Evolutionary conservation across 1,140 invertebrate genomes (phyloP), one percentile per base, ranked within the genome.

Genomic region (Leptestheria dahalacensis): DNA sequence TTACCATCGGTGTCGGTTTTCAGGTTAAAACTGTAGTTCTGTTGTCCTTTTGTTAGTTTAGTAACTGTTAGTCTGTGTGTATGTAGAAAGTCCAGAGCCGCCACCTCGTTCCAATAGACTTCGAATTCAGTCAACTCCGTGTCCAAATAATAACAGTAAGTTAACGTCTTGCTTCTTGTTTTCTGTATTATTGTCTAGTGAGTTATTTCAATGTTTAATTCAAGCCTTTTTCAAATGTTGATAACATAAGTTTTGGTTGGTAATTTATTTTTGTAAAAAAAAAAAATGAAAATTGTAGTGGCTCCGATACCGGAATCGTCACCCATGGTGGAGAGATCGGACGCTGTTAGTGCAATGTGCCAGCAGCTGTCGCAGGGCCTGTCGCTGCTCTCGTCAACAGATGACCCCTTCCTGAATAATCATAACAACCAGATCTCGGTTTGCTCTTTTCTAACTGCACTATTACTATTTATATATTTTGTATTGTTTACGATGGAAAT

Each of bases 351-450:
- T 63, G 85, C 86, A 61, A 82, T 91, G 76, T 92, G 88, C 73
- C 86, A 91, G 71, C 86, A 93, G 68, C 75, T 93, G 29, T 85
- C 86, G 29, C 84, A 84, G 70, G 88, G 87, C 18, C 74, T 93
- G 18, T 84, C 84, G 28, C 75, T 89, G 60, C 76, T 92, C 3
- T 83, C 83, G 2, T 81, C 82, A 62, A 83, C 75, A 65, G 84
- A 83, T 64, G 79, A 82, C 55, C 77, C 82, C 29, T 72, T 74
- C 66, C 63, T 50, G 50, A 54, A 59, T 57, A 56, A 60, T 60
- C 20, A 25, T 64, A 52, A 55, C 59, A 61, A 47, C 46, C 50
- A 55, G 61, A 51, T 26, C 55, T 61, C 41, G 46, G 46, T 49
- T 53, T 48, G 20, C 21, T 26, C 18, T 50, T 28, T 41, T 56